These are phyloP conservation scores for Caiman crocodilus DNA, from an alignment of 2,797 vertebrate genomes.

Conservation along the genomic window DNA sequence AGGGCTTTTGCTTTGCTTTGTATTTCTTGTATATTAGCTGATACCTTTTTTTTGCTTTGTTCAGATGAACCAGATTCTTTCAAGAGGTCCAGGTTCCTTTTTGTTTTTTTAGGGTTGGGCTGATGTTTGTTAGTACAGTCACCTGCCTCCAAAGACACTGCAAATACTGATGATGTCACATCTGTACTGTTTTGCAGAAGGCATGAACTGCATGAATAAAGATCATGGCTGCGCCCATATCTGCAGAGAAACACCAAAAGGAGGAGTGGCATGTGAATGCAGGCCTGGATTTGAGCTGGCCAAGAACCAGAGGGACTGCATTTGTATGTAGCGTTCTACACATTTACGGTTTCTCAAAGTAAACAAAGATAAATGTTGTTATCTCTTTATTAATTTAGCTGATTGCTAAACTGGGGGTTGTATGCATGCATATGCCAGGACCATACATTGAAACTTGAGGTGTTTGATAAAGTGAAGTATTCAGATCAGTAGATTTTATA, in stretches of 20 bases:
- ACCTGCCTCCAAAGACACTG: neutral
- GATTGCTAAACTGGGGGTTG: neutral
- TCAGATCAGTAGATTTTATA: no score
- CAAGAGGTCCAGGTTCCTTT: neutral
- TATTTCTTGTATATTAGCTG: neutral
- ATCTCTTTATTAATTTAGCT: conserved; percentile 1
- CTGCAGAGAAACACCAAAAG: conserved; percentile 96
- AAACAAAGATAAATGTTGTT: conserved; percentile 12
- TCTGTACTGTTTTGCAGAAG: conserved; percentile 88
- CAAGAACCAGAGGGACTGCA: conserved; percentile 94
- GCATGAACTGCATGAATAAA: conserved; percentile 99
- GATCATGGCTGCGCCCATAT: conserved; percentile 97
- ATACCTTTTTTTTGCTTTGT: neutral
- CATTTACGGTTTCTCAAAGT: neutral
- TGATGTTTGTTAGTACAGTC: neutral
- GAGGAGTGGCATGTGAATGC: conserved; percentile 94
- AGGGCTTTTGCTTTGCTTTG: neutral
- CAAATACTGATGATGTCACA: conserved; percentile 23
- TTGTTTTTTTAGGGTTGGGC: neutral
- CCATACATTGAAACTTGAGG: no score
- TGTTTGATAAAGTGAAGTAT: no score
- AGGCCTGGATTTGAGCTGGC: conserved; percentile 96
- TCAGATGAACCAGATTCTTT: neutral
- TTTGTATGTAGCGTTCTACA: conserved; percentile 85
- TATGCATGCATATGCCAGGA: neutral